Percentiles rank a stretch among this genome's conserved stretches.
Evolutionary conservation across 2,113 vertebrate genomes (phyloP).

Genomic region (Tupaia chinensis): DNA sequence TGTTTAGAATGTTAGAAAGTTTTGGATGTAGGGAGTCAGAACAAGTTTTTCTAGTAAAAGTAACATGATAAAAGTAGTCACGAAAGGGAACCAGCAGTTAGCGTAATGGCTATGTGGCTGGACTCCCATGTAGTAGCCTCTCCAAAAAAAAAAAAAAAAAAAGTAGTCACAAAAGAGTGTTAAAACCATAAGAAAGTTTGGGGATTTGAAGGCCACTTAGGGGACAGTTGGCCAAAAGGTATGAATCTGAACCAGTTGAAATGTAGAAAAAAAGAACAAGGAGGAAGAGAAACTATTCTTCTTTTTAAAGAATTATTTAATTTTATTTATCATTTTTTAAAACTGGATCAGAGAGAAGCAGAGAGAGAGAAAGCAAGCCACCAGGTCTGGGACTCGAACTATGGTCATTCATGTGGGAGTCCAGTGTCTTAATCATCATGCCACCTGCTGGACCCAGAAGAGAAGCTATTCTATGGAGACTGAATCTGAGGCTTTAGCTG

Average conservation of each 20-base stretch:
- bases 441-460: no score
- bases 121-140: no score
- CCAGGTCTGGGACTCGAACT: no score
- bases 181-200: neutral
- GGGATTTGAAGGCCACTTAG: neutral
- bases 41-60: neutral
- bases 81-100: no score
- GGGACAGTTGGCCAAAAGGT: neutral
- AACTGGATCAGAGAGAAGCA: no score
- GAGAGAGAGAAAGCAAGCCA: no score
- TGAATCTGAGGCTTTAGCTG: neutral
- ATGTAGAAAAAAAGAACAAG: neutral
- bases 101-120: no score
- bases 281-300: neutral
- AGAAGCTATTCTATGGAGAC: neutral
- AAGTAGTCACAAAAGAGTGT: neutral
- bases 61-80: neutral
- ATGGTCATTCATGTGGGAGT: no score
- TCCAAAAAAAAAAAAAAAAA: no score
- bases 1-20: neutral
- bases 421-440: no score
- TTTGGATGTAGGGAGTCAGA: neutral
- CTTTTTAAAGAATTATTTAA: no score
- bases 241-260: neutral
- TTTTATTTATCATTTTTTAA: no score